Conservation (phyloP, 37 sponge, comb jelly and placozoan species). For the Dysidea cf. avara region DNA sequence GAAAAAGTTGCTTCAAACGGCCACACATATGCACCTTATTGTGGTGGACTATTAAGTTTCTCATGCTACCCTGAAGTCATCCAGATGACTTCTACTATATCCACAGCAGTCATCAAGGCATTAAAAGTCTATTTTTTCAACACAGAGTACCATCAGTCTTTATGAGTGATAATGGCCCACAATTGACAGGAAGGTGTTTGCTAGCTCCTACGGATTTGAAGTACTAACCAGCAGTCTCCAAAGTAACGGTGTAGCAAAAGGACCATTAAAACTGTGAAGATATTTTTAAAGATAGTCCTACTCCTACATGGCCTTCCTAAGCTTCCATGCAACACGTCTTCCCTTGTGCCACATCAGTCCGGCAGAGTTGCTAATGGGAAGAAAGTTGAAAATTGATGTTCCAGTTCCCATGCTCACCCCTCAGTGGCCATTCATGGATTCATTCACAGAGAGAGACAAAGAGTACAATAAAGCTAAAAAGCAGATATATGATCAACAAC, state of each 20-base stretch:
- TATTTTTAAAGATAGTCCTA: background rate
- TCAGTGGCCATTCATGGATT: too few relatives aligned
- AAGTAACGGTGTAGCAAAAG: constrained; percentile 21
- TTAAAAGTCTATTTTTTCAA: constrained; percentile 19
- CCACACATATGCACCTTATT: background rate
- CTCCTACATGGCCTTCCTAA: constrained; percentile 1
- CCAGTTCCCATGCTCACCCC: too few relatives aligned
- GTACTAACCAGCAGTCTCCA: constrained; percentile 13
- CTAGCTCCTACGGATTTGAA: background rate
- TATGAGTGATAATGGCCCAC: constrained; percentile 26
- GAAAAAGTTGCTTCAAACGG: constrained; percentile 5
- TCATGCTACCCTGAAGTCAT: constrained; percentile 2
- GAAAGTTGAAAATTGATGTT: too few relatives aligned
- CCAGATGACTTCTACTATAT: constrained; percentile 6
- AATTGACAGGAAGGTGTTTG: constrained; percentile 24
- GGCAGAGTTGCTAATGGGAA: too few relatives aligned
- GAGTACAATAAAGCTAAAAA: too few relatives aligned
- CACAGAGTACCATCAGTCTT: constrained; percentile 6
- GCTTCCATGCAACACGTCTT: too few relatives aligned
- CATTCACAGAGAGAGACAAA: too few relatives aligned
- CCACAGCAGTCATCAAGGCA: constrained; percentile 13
- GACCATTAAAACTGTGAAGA: constrained; percentile 21
- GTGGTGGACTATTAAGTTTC: constrained; percentile 20
- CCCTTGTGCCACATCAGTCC: too few relatives aligned
- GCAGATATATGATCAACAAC: too few relatives aligned